Evolutionary conservation across 2,888 invertebrate species (phyloP).

Genomic region (Calameuta filiformis): DNA sequence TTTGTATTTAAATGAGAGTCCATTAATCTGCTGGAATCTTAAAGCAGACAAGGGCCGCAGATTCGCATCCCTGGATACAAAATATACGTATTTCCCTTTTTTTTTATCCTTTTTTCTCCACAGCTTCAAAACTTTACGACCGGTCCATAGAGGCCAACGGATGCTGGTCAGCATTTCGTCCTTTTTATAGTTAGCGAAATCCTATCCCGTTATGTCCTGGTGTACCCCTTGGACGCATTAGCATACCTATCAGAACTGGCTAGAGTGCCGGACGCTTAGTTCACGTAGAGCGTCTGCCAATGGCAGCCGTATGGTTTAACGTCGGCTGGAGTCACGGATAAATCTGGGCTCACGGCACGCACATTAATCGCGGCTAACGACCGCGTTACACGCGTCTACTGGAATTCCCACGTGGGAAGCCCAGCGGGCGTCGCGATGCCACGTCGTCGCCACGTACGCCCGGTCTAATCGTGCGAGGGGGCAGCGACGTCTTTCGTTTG

Average conservation of each 20-base stretch:
- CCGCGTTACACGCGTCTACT: slow-evolving; percentile 6
- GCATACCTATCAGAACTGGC: background rate
- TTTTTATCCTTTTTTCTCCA: background rate
- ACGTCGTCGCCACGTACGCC: background rate
- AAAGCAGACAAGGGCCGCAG: slow-evolving; percentile 44
- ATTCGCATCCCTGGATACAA: background rate
- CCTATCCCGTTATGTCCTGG: background rate
- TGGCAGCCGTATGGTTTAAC: background rate
- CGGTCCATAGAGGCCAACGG: slow-evolving; percentile 39
- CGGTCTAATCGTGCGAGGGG: background rate
- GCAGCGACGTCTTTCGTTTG: slow-evolving; percentile 13
- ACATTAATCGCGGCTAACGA: slow-evolving; percentile 13
- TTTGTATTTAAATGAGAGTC: slow-evolving; percentile 67
- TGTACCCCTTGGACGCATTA: background rate
- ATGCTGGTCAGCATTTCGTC: slow-evolving; percentile 56
- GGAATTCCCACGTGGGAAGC: background rate
- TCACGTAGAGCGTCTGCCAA: background rate
- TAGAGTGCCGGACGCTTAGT: background rate
- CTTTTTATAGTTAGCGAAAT: background rate
- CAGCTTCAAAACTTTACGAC: slow-evolving; percentile 48
- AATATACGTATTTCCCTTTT: background rate
- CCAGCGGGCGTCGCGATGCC: slow-evolving; percentile 3
- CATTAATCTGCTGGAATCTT: slow-evolving; percentile 64
- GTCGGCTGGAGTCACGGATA: background rate
- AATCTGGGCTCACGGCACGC: slow-evolving; percentile 5